These are phyloP conservation scores for Ramphastos sulfuratus DNA, from an alignment of 2,113 vertebrate genomes.

Conservation along the genomic window DNA sequence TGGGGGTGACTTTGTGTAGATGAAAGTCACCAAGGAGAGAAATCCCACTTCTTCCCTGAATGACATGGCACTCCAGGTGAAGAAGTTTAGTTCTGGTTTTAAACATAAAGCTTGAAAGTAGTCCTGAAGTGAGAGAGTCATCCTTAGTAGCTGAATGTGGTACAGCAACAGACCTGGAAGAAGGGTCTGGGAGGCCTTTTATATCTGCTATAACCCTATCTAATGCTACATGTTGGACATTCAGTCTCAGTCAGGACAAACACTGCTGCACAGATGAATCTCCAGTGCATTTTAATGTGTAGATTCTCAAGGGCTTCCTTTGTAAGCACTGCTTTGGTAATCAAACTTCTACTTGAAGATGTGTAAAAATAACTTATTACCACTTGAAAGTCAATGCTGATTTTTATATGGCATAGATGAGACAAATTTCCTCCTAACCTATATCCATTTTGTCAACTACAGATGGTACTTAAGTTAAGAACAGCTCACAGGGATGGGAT, in stretches of 20 bases:
- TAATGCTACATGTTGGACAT: not conserved
- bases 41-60: not conserved
- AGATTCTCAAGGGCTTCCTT: not conserved
- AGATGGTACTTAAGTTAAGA: not conserved
- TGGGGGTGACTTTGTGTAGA: not conserved
- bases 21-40: slow-evolving; percentile 4
- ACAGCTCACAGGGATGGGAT: not conserved
- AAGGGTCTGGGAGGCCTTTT: not conserved
- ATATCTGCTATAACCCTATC: not conserved
- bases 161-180: not conserved
- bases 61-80: not conserved
- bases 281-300: not conserved
- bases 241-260: not conserved
- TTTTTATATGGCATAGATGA: not conserved
- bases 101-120: not conserved
- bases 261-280: not conserved
- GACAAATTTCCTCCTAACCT: not conserved
- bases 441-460: not conserved
- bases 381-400: not conserved
- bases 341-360: not conserved
- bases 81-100: not conserved
- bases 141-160: not conserved
- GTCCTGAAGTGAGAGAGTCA: not conserved
- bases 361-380: not conserved
- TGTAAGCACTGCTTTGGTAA: not conserved